phyloP scores from a whole-genome alignment of 2,888 invertebrate species.

The Eupithecia exiguata region DNA sequence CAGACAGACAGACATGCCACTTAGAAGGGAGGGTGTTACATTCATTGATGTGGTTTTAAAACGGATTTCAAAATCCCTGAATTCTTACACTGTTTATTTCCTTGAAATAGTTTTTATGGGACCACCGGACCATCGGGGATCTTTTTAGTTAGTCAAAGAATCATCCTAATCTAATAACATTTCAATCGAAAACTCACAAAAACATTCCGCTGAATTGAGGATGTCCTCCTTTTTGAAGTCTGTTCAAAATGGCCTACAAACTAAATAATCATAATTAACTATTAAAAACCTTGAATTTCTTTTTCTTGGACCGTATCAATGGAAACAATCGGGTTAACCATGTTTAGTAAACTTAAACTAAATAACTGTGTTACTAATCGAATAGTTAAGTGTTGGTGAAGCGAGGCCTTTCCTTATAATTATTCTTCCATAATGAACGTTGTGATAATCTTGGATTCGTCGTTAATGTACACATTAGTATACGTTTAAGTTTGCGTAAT shows the following conservation, averaged over 20 bases:
- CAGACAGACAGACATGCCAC: not conserved
- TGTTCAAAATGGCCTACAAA: not conserved
- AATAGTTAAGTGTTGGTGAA: not conserved
- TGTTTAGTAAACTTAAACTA: not conserved
- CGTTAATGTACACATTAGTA: not conserved
- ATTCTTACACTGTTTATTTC: no score
- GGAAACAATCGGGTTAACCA: not conserved
- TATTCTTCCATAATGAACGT: conserved; percentile 17
- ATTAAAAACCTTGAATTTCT: not conserved
- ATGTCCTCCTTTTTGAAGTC: not conserved
- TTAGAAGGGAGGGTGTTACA: not conserved
- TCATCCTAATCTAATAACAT: not conserved
- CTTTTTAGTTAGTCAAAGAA: no score
- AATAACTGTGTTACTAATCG: not conserved
- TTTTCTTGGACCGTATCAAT: not conserved
- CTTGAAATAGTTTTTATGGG: no score
- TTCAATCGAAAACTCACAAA: not conserved
- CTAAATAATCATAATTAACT: not conserved
- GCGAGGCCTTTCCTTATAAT: not conserved
- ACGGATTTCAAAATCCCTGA: not conserved
- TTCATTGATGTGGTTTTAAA: not conserved
- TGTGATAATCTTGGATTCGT: conserved; percentile 26
- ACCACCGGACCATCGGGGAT: no score
- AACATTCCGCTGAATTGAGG: not conserved
- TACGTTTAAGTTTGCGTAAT: not conserved